Base-by-base conservation (phyloP, 2,888 invertebrate species). In the Thera obeliscata region DNA sequence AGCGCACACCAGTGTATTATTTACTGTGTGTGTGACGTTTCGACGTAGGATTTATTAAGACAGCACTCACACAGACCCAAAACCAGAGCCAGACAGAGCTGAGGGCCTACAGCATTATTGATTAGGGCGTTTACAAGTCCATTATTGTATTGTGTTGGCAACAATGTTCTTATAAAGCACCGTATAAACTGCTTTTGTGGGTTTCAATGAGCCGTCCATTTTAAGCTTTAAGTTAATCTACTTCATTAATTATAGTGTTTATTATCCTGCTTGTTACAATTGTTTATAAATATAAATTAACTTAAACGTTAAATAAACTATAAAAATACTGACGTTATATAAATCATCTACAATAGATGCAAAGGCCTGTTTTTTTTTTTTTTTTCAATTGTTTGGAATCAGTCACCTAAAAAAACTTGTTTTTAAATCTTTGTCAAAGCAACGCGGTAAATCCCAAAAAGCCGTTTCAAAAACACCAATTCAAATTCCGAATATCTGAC, bases 111-210 rank as follows among this genome's bases (percentile, higher is more conserved):
- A 66, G 62, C 56, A 56, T 71, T 61, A 74, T 71, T 71, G 73
- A 74, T 72, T 72, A 60, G 71, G 55, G 63, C 55, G 71, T 74
- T 66, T 67, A 57, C 59, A 64, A 64, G 60, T 66, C 59, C 67
- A 67, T 69, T 70, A 67, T 69, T 62, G 54, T 67, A 62, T 70
- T 71, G 65, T 69, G 63, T 57, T 65, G 61, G 58, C 67, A 70
- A 71, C 68, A 71, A 71, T 69, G 74, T 69, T 72, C 65, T 61
- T 66, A 71, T 72, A 74, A 60, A 67, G 69, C 68, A 70, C 64
- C 71, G 71, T 74, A 70, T 73, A 74, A 74, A 71, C 67, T 66
- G 67, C 76, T 73, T 76, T 83, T 81, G 81, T 49, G 58, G 57
- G 48, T 71, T 72, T 71, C 73, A 74, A 76, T 73, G 71, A 73